A percentile compares a stretch with the other conserved stretches of the same genome.
Evolutionary conservation across 2,888 invertebrate genomes (phyloP).

Genomic region (Creontiades dilutus): DNA sequence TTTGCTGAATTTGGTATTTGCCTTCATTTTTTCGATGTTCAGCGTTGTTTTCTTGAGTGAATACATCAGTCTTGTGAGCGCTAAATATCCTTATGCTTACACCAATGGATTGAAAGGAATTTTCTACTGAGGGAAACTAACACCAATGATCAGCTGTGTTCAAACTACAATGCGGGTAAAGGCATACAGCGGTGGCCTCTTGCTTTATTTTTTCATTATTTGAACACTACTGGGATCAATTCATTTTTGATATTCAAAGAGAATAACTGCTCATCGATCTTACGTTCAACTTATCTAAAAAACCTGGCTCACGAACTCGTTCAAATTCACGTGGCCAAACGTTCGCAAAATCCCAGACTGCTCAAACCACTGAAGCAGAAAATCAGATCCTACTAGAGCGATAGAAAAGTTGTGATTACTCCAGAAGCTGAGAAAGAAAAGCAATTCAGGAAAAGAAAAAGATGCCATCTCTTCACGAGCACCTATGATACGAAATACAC

Average conservation of each 20-base stretch:
- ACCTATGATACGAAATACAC: background rate
- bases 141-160: no score
- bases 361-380: background rate
- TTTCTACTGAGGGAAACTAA: background rate
- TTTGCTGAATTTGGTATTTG: no score
- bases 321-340: slow-evolving; percentile 31
- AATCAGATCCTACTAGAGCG: background rate
- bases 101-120: background rate
- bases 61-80: background rate
- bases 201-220: no score
- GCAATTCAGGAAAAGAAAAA: background rate
- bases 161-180: no score
- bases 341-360: slow-evolving; percentile 4
- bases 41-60: background rate
- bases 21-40: background rate
- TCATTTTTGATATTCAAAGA: slow-evolving; percentile 9
- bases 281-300: slow-evolving; percentile 38
- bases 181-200: no score
- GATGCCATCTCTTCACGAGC: background rate
- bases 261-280: background rate
- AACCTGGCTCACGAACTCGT: slow-evolving; percentile 22
- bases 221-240: slow-evolving; percentile 24
- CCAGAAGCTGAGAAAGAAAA: background rate
- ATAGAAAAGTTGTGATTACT: background rate
- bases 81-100: background rate